Base-by-base conservation (phyloP, 2,888 invertebrate species). In the Biston betularia region DNA sequence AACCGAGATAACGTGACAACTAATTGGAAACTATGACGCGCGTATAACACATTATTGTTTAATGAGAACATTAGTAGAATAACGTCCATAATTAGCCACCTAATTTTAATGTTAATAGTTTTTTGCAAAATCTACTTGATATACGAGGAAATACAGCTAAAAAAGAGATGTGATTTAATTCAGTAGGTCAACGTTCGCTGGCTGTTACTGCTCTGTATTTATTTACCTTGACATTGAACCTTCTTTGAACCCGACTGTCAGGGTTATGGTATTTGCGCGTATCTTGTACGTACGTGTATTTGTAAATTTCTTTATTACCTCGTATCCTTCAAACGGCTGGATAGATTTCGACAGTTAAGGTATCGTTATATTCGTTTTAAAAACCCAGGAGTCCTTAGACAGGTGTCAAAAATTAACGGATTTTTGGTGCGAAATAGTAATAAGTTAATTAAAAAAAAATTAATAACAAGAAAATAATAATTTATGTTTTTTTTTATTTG, bases 1-100 rank as follows among this genome's bases (percentile, higher is more conserved):
- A 63, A 62, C 69, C 49, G 56, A 54, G 58, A 71, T 71, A 65
- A 69, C 65, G 48, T 61, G 66, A 66, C 46, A 63, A 58, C 66
- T 65, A 71, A 71, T 71, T 71, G 58, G 62, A 73, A 56, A 34
- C 59, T 66, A 60, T 65, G 68, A 68, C 54, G 69, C 60, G 61
- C 6, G 34, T 38, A 53, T 46, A 24, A 24, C 24, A 24, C 24
- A 24, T 63, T 49, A 9, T 14, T 34, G 8, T 49, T 54, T 48
- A 54, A 57, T 58, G 57, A 46, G 6, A 24, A 38, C 42, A 55
- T 48, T n/a, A 49, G 33, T 55, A n/a, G 24, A 63, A 45, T 50
- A 40, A 38, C n/a, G 38, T n/a, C 14, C 9, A 35, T 52, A 35
- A 10, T 38, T 38, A 10, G 15, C 38, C 6, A 40, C 6, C 40